Evolutionary conservation across 2,888 invertebrate species (phyloP), one percentile per base, ranked within the genome.

Genomic region (Cerceris rybyensis): DNA sequence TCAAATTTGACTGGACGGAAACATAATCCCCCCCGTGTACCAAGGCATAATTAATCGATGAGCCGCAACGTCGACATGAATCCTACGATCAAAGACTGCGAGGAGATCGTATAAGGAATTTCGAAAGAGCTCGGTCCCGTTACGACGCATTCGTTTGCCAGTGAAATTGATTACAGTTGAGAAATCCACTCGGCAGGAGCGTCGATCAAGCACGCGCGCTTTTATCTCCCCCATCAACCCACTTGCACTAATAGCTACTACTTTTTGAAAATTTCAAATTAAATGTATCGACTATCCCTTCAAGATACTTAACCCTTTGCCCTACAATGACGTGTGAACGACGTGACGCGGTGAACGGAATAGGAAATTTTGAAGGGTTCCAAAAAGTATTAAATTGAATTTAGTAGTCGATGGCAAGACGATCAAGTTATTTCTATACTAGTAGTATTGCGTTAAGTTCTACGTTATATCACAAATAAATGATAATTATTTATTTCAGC

Each of bases 131-230:
- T 17, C 6, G 6, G 58, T 78, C 55, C 84, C 66, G 77, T 81
- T 83, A 73, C 57, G 43, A 58, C 59, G 46, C 2, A 57, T 52
- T 71, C 65, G 67, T 84, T 79, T 70, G 39, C 57, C 73, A 75
- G 66, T 78, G 54, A 84, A 78, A 84, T 84, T 80, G 75, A 84
- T 84, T 84, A 73, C 17, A 55, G 67, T 78, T 78, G 63, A 58
- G 85, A 82, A 84, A 78, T 71, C 60, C 57, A 55, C 58, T 17
- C 63, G 65, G 39, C 13, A 57, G 54, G 42, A 54, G 42, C 70
- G 70, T 75, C 78, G 75, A 83, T 83, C 81, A 80, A 78, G n/a
- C 55, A 6, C n/a, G 42, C 60, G 8, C 55, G n/a, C 73, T 76
- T 83, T 80, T 83, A 83, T 80, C 77, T 81, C 69, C 57, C 64